Evolutionary conservation across 2,113 vertebrate genomes (phyloP), one percentile per base, ranked within the genome.

Genomic region (Nothobranchius kuhntae): DNA sequence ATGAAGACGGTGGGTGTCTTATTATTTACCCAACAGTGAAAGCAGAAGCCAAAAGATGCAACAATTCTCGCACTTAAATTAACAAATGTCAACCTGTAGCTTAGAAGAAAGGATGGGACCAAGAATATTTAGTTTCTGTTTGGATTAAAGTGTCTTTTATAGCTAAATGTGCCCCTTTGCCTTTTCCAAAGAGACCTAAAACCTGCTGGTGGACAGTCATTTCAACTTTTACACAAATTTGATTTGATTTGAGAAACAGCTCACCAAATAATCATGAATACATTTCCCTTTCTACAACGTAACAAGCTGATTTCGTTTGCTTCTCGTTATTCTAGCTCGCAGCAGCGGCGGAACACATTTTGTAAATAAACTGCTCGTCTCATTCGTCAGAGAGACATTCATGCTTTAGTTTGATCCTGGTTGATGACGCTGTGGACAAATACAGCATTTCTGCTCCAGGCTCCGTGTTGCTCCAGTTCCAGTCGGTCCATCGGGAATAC

Each of bases 391-490:
- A 53, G 54, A 72, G 21, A 21, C 21, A 21, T 60, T 67, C 15
- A 35, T 8, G 61, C 35, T 42, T 13, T 8, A 54, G 66, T 64
- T 73, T 57, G 60, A 83, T 61, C 50, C 56, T 67, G 56, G 13
- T 55, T 48, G 60, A 61, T 44, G 54, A 51, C 30, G 46, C 13
- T 21, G 52, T 30, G 55, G 35, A 52, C 77, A 67, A 53, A 74
- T 12, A 9, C 63, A 68, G 58, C 53, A 13, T 17, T 53, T 14
- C 51, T 8, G 65, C 81, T 81, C 6, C 13, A 1, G 65, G 67
- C 71, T 59, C 3, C 46, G 42, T 10, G 0, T 11, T 36, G 75
- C 72, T 84, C 81, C 77, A 75, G 75, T 83, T 89, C 78, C 57
- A 70, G 71, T 50, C 56, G 42, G 59, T n/a, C 40, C 24, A 35